Percentiles rank a stretch among this genome's conserved stretches.
phyloP scores from a whole-genome alignment of 2,797 vertebrate species.

The Gadopsis bispinosus region DNA sequence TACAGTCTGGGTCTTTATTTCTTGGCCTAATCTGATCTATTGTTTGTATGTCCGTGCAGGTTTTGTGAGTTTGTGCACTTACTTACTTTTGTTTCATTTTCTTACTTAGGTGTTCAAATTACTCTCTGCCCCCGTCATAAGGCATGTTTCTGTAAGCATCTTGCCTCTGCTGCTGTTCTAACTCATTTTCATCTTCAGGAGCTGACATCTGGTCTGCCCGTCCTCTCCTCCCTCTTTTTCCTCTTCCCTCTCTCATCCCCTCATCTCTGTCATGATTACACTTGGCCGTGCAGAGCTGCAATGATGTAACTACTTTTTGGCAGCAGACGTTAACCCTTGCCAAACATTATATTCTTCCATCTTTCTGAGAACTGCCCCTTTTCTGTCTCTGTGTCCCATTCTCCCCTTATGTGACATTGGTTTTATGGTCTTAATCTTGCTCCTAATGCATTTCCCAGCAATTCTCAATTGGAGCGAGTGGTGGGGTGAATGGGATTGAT shows the following conservation, averaged over 20 bases:
- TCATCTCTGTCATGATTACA: constrained; percentile 78
- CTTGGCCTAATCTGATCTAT: constrained; percentile 2
- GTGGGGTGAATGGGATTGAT: constrained; percentile 43
- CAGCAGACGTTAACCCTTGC: constrained; percentile 60
- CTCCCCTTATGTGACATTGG: constrained; percentile 20
- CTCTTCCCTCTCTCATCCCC: constrained; percentile 52
- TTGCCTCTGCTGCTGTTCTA: constrained; percentile 29
- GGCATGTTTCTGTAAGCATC: constrained; percentile 33
- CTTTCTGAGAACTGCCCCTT: constrained; percentile 56
- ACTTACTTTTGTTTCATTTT: constrained; percentile 8
- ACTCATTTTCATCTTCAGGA: constrained; percentile 74
- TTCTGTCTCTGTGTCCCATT: constrained; percentile 27
- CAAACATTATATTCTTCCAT: constrained; percentile 56
- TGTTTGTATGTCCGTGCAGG: constrained; percentile 3
- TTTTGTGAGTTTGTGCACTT: background rate
- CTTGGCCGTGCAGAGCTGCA: constrained; percentile 74
- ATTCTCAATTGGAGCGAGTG: constrained; percentile 22
- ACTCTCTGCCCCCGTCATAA: background rate
- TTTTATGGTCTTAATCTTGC: constrained; percentile 70
- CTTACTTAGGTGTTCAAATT: background rate
- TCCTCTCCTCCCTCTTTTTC: constrained; percentile 40
- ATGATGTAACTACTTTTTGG: constrained; percentile 82
- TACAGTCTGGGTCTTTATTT: constrained; percentile 28
- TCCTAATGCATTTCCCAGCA: constrained; percentile 63
- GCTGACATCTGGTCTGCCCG: constrained; percentile 71